Conservation (phyloP, 2,797 vertebrate genomes). For the Hypotaenidia okinawae region DNA sequence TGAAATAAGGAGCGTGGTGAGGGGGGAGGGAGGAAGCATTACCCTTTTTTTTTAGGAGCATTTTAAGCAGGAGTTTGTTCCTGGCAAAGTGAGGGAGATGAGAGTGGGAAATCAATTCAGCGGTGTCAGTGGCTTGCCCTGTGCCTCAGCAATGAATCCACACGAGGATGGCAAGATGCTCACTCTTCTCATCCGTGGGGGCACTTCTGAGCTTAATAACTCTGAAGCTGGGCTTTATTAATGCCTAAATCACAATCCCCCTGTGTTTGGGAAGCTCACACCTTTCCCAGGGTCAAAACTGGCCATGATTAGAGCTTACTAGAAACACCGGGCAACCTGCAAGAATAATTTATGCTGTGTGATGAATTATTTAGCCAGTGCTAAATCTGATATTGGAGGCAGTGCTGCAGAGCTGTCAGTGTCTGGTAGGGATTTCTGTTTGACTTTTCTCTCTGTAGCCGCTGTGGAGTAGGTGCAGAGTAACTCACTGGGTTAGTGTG, state of each 20-base stretch:
- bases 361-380: constrained; percentile 9
- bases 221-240: not conserved
- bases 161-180: not conserved
- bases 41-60: not conserved
- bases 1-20: not conserved
- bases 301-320: not conserved
- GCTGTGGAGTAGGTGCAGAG: not conserved
- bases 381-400: not conserved
- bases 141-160: not conserved
- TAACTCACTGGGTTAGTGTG: not conserved
- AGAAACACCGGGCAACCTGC: not conserved
- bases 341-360: not conserved
- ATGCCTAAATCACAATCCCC: not conserved
- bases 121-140: not conserved
- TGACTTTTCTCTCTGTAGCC: not conserved
- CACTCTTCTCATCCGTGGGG: not conserved
- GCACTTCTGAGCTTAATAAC: not conserved
- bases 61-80: not conserved
- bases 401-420: not conserved
- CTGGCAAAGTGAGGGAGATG: not conserved
- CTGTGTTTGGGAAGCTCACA: not conserved
- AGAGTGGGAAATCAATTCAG: not conserved
- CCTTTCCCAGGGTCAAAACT: not conserved
- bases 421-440: not conserved
- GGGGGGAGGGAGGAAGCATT: not conserved